Base-by-base conservation (phyloP, 2,113 vertebrate species). In the Rousettus leschenaultii region DNA sequence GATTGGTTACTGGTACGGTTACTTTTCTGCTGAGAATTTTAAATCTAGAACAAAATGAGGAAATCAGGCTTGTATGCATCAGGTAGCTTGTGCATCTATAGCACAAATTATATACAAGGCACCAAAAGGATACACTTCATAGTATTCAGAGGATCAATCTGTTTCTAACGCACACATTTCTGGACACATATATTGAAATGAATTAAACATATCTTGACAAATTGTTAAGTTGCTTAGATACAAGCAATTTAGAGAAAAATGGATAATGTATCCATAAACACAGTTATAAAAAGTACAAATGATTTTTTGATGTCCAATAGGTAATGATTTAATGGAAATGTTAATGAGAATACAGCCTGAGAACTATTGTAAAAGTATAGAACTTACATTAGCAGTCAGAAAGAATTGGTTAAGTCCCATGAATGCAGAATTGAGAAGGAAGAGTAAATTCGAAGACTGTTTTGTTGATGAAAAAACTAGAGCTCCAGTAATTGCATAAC, bases 1-100 rank as follows among this genome's bases (percentile, higher is more conserved):
- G 55, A 53, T 26, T 84, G 24, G 21, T 45, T 68, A 78, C 66
- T 45, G 6, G 55, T 90, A 75, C 55, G 51, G 68, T 79, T 95
- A 53, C 30, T 53, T 87, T 86, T 53, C 79, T 96, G 51, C 22
- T 94, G 87, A 84, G 90, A 96, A 97, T 86, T 97, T 70, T 68
- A 38, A 86, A 66, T 95, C 79, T 89, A 79, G 92, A 93, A 86
- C 45, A 86, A 89, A 95, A 86, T 11, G 18, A 78, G 26, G 21
- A 59, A 35, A 43, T 13, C 22, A 28, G 16, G 24, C 33, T 88
- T 78, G 16, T 77, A 40, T 71, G 24, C 43, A n/a, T 30, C 26
- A 61, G 6, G 12, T 8, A 51, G 30, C 22, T 95, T 66, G 33
- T 35, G 43, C 22, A 19, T 88, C 53, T 77, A 26, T 12, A 89